phyloP scores from a whole-genome alignment of 2,113 vertebrate species.

The Myiopsitta monachus region DNA sequence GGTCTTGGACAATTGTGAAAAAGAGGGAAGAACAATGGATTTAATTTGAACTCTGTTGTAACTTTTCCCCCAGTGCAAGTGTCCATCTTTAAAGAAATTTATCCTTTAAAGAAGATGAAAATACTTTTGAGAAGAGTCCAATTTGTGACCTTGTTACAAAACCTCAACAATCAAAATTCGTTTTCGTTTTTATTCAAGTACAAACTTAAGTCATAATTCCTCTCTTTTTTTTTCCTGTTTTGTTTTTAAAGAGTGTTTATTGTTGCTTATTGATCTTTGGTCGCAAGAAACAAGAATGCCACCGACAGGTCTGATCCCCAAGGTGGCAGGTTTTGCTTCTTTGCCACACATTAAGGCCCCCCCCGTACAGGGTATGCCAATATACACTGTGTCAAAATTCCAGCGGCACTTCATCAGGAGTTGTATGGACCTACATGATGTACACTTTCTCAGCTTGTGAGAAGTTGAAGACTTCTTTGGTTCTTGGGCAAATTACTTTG shows the following conservation, averaged over 20 bases:
- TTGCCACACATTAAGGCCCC: conserved; percentile 65
- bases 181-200: conserved; percentile 56
- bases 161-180: conserved; percentile 72
- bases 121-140: conserved; percentile 71
- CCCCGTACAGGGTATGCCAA: conserved; percentile 55
- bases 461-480: conserved; percentile 99
- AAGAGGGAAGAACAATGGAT: conserved; percentile 50
- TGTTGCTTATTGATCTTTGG: conserved; percentile 80
- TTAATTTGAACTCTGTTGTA: conserved; percentile 27
- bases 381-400: conserved; percentile 56
- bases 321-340: conserved; percentile 67
- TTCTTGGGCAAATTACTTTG: conserved; percentile 97
- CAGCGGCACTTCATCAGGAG: conserved; percentile 51
- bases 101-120: conserved; percentile 63
- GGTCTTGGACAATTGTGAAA: conserved; percentile 62
- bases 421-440: conserved; percentile 89
- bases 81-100: conserved; percentile 58
- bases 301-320: conserved; percentile 63
- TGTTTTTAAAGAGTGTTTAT: conserved; percentile 53
- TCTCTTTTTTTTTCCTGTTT: background rate
- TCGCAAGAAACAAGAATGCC: conserved; percentile 77
- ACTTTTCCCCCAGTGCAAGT: conserved; percentile 48
- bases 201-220: conserved; percentile 63
- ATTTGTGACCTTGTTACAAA: conserved; percentile 72
- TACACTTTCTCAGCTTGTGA: conserved; percentile 99